Evolutionary conservation across 2,888 invertebrate genomes (phyloP).

Genomic region (Drosophila vallismaia): DNA sequence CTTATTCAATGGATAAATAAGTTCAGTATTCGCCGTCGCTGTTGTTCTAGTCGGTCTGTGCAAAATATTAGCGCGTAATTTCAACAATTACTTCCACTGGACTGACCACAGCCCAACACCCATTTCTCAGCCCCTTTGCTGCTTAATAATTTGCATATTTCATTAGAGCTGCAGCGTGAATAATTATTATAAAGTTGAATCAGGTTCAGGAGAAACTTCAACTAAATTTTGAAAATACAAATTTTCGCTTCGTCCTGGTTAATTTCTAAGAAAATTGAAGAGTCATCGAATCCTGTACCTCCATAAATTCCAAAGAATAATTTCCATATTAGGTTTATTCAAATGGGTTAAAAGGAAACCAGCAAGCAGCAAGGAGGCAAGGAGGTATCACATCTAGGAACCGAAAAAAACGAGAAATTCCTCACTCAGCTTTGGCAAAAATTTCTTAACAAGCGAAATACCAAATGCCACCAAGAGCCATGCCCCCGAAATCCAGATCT

Average conservation of each 20-base stretch:
- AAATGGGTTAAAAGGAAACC: slow-evolving; percentile 32
- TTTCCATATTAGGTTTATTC: slow-evolving; percentile 39
- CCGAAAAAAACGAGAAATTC: slow-evolving; percentile 25
- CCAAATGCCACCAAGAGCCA: slow-evolving; percentile 22
- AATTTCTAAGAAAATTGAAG: slow-evolving; percentile 1
- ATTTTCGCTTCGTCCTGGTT: slow-evolving; percentile 5
- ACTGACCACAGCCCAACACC: slow-evolving; percentile 42
- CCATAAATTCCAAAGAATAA: slow-evolving; percentile 18
- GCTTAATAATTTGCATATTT: slow-evolving; percentile 59
- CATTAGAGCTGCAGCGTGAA: slow-evolving; percentile 43
- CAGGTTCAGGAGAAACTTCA: neutral
- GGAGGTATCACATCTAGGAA: slow-evolving; percentile 2
- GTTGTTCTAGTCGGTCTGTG: slow-evolving; percentile 11
- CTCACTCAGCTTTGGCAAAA: slow-evolving; percentile 25
- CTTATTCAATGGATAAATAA: slow-evolving; percentile 41
- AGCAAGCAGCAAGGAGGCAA: neutral
- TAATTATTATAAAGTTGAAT: slow-evolving; percentile 29
- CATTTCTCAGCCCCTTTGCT: neutral
- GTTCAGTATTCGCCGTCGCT: slow-evolving; percentile 20
- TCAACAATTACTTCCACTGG: slow-evolving; percentile 56
- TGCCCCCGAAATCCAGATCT: slow-evolving; percentile 19
- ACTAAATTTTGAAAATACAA: neutral
- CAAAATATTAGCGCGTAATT: slow-evolving; percentile 57
- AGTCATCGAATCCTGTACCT: slow-evolving; percentile 7
- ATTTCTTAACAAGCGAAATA: slow-evolving; percentile 52